Percentiles rank a stretch among this genome's conserved stretches.
These are phyloP conservation scores for Pantala flavescens DNA, from an alignment of 1,140 invertebrate genomes.

Conservation along the genomic window DNA sequence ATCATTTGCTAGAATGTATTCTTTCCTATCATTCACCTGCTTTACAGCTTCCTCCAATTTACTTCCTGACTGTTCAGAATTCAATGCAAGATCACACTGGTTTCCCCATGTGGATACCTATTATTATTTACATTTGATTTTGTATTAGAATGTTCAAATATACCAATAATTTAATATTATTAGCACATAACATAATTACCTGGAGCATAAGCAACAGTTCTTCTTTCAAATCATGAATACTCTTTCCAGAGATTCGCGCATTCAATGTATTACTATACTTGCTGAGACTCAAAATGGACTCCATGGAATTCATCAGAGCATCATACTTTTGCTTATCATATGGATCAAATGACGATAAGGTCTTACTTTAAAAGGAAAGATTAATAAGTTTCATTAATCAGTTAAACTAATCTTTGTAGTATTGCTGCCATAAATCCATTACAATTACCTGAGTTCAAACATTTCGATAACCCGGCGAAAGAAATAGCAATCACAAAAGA, in stretches of 20 bases:
- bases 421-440: too few species aligned
- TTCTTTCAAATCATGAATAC: constrained; percentile 7
- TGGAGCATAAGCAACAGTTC: constrained; percentile 21
- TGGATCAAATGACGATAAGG: constrained; percentile 59
- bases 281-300: constrained; percentile 45
- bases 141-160: constrained; percentile 19
- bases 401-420: constrained; percentile 19
- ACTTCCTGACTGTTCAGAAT: constrained; percentile 49
- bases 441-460: too few species aligned
- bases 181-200: constrained; percentile 9
- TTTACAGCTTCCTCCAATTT: constrained; percentile 48
- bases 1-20: constrained; percentile 60
- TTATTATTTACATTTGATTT: neutral
- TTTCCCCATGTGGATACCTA: constrained; percentile 52
- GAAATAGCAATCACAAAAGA: too few species aligned
- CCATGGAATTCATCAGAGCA: constrained; percentile 43
- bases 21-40: constrained; percentile 49
- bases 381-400: constrained; percentile 18
- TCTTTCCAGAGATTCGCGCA: neutral
- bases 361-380: constrained; percentile 35
- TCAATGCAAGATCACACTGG: constrained; percentile 82
- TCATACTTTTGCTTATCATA: constrained; percentile 64
- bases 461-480: too few species aligned
- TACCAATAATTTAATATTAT: neutral
- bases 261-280: constrained; percentile 29